Base-by-base conservation (phyloP, 1,140 invertebrate genomes). In the Drosophila setifemur region DNA sequence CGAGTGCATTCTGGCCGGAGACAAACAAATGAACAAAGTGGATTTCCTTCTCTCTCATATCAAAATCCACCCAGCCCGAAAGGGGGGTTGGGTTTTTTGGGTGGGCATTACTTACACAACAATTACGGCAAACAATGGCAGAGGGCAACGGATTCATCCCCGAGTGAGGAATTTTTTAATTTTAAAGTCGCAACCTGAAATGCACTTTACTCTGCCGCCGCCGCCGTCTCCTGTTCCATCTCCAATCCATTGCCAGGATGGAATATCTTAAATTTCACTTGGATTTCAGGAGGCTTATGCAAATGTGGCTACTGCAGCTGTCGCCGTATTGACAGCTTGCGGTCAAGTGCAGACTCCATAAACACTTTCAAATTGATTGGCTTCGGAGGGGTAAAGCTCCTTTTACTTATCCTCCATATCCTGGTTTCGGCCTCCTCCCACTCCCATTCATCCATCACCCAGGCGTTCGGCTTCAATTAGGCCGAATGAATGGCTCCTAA, bases 21-120 rank as follows among this genome's bases (percentile, higher is more conserved):
- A 83, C 75, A 86, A 86, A 86, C 81, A 86, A 86, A 86, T 86
- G 81, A 86, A 86, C 81, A 86, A 86, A 86, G 75, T 86, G 75
- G 82, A 81, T 86, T 76, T 64, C 43, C 44, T n/a, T n/a, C n/a
- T n/a, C n/a, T n/a, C n/a, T n/a, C n/a, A n/a, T n/a, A n/a, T n/a
- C n/a, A n/a, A n/a, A n/a, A 39, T 37, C 31, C 29, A 18, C 6
- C 18, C 25, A 58, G 7, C 6, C 31, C 4, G 18, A n/a, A n/a
- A 40, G 49, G 29, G 42, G 35, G 54, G 4, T 23, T n/a, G n/a
- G n/a, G 45, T 29, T 44, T 26, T 54, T 35, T 33, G 67, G 42
- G 54, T 63, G 81, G 58, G 81, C 81, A 86, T 86, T 86, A 86
- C 81, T 86, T 86, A 86, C 81, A 76, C 75, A 86, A 86, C 81